A percentile compares a stretch with the other conserved stretches of the same genome.
phyloP scores from a whole-genome alignment of 1,140 invertebrate genomes.

The Drosophila orosa region DNA sequence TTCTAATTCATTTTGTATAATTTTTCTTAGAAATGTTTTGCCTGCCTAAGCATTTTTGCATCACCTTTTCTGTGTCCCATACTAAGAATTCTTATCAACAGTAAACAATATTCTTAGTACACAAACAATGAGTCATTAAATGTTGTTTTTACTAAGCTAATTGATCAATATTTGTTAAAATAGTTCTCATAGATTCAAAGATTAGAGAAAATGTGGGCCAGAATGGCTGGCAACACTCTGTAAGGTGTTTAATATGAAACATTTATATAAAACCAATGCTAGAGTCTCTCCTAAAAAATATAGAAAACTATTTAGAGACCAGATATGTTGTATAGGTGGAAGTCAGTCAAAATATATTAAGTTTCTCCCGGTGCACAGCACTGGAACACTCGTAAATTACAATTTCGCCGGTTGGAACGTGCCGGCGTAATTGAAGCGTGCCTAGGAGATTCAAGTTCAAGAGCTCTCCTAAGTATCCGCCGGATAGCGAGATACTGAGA shows the following conservation, averaged over 20 bases:
- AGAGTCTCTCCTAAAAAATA: too few species aligned
- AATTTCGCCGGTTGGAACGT: constrained; percentile 35
- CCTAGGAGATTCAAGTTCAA: constrained; percentile 37
- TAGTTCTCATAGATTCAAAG: not conserved
- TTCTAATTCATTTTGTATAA: not conserved
- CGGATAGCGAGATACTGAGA: constrained; percentile 23
- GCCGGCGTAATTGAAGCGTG: constrained; percentile 22
- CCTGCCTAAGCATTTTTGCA: not conserved
- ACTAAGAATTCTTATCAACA: not conserved
- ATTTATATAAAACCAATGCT: not conserved
- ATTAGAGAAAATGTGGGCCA: not conserved
- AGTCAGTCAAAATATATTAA: not conserved
- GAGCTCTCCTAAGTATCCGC: constrained; percentile 28
- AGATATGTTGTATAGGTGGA: not conserved
- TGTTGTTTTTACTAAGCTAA: not conserved
- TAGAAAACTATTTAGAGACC: not conserved
- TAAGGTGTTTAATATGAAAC: not conserved
- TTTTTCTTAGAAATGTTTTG: not conserved
- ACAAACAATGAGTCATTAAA: not conserved
- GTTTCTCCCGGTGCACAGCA: constrained; percentile 10
- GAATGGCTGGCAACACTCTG: too few species aligned
- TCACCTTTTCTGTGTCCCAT: not conserved
- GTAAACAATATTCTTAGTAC: constrained; percentile 2
- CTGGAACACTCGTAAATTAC: constrained; percentile 39
- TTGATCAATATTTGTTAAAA: not conserved